phyloP scores from a whole-genome alignment of 2,797 vertebrate species.

The Acanthiza pusilla region DNA sequence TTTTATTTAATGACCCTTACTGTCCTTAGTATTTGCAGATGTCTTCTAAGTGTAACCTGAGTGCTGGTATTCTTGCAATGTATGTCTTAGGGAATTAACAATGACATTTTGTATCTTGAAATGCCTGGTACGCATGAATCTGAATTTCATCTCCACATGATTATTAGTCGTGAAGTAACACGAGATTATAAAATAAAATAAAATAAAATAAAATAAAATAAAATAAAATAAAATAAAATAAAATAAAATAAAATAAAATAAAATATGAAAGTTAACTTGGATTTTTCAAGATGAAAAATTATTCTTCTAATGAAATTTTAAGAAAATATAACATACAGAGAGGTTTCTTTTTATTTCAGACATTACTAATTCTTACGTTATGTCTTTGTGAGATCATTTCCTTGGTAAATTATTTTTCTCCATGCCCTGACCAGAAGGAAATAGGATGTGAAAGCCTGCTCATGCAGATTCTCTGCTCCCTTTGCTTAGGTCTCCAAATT shows the following conservation, averaged over 20 bases:
- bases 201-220: neutral
- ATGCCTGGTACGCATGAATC: neutral
- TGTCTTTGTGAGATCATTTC: neutral
- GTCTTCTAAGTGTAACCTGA: neutral
- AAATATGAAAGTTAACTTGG: neutral
- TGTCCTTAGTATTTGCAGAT: neutral
- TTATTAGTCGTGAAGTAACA: neutral
- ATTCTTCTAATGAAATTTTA: neutral
- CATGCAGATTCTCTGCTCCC: neutral
- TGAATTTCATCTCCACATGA: neutral
- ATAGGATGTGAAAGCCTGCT: neutral
- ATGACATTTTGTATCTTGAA: neutral
- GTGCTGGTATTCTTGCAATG: neutral
- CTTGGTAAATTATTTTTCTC: neutral
- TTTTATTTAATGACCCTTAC: conserved; percentile 1
- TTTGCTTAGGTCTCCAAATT: conserved; percentile 3
- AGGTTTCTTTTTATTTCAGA: neutral
- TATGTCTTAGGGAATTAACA: neutral
- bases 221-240: neutral
- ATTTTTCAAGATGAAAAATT: neutral
- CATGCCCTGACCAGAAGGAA: neutral
- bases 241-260: neutral
- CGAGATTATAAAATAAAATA: neutral
- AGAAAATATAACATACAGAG: neutral
- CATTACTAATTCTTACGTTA: neutral